phyloP scores from a whole-genome alignment of 2,888 invertebrate genomes.

The Tinea trinotella region DNA sequence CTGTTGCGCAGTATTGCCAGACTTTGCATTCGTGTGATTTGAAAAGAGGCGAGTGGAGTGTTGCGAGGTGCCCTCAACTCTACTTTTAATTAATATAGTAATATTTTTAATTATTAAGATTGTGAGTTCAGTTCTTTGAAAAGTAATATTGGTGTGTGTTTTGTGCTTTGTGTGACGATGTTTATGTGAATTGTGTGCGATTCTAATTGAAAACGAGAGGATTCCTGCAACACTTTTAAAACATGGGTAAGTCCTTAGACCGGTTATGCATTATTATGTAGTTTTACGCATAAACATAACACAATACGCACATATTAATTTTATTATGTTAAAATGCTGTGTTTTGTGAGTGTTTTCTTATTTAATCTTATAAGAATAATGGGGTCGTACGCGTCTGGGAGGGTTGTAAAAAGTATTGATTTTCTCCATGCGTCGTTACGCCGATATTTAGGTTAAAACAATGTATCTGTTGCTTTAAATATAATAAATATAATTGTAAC shows the following conservation, averaged over 20 bases:
- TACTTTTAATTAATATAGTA: not conserved
- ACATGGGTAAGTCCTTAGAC: constrained; percentile 57
- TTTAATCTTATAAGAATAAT: constrained; percentile 24
- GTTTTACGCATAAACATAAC: not conserved
- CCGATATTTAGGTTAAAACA: constrained; percentile 2
- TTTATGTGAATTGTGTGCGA: constrained; percentile 33
- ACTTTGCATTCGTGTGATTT: not conserved
- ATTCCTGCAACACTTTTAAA: constrained; percentile 30
- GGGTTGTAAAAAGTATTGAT: constrained; percentile 53
- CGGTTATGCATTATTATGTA: constrained; percentile 28
- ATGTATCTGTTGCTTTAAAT: not conserved
- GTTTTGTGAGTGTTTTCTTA: constrained; percentile 24
- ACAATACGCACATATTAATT: not conserved
- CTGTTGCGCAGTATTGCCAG: not conserved
- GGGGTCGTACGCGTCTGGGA: constrained; percentile 24
- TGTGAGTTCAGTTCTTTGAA: not conserved
- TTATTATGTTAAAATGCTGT: not conserved
- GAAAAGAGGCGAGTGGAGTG: not conserved
- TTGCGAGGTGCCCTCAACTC: not conserved
- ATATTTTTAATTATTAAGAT: not conserved
- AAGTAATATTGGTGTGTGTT: constrained; percentile 30
- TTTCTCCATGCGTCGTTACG: constrained; percentile 46
- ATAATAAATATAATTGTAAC: not conserved
- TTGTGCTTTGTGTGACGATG: constrained; percentile 46
- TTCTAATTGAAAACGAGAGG: constrained; percentile 29